Evolutionary conservation across 92 coral and sea anemone species (phyloP), one percentile per base, ranked within the genome.

Genomic region (Metridium senile): DNA sequence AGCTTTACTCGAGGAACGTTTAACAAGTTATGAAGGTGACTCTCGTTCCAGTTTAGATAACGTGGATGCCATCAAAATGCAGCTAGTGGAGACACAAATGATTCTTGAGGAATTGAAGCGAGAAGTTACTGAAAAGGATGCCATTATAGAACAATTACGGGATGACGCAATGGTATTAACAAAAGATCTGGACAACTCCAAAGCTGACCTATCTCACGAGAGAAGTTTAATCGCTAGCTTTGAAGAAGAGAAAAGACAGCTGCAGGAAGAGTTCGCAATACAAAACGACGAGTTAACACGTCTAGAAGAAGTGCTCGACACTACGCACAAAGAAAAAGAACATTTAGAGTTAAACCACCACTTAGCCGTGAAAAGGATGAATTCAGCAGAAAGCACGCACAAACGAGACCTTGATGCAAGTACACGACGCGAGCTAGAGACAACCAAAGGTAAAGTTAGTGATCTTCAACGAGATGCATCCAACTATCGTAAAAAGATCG

Each of bases 81-180:
- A 95, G 57, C 78, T 95, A 26, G 92, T 82, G 32, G 99, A 95
- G 63, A 90, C 78, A 43, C 97, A 92, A 56, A 87, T 88, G 82
- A 82, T 86, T 33, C 71, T 89, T 77, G 99, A 92, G 51, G 96
- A 92, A 74, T 84, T 85, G 61, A 79, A 92, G 51, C 83, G 93
- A 19, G 94, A 87, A 70, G 81, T 81, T 22, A 87, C 89, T 9
- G 99, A 92, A 27, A 95, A 89, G 61, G 97, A 92, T 65, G 88
- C 92, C 33, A 76, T 90, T 25, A 84, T 95, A 34, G 90, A 93
- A 72, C 92, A 89, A 77, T 77, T 95, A 27, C 87, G 87, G 11
- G 96, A 92, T 23, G 85, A 95, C 58, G 79, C 79, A 56, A 86
- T 89, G 84, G 86, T 89, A 30, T 85, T 92, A 47, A 71, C 85